phyloP scores from a whole-genome alignment of 1,140 invertebrate species.

The Euura lappo region DNA sequence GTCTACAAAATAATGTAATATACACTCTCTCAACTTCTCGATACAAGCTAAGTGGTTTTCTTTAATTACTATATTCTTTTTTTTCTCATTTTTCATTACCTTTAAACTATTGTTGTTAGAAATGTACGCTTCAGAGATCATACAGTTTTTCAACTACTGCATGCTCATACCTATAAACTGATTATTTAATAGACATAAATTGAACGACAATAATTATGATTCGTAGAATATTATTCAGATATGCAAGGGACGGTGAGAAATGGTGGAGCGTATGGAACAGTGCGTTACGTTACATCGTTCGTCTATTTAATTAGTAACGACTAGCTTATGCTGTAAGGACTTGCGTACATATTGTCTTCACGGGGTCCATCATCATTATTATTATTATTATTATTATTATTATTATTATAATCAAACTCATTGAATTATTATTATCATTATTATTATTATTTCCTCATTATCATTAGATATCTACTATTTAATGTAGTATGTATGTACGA shows the following conservation, averaged over 20 bases:
- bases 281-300: background rate
- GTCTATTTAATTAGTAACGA: slow-evolving; percentile 27
- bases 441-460: background rate
- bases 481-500: too few species aligned
- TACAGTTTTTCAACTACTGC: slow-evolving; percentile 14
- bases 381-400: slow-evolving; percentile 14
- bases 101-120: slow-evolving; percentile 5
- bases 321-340: slow-evolving; percentile 32
- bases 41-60: background rate
- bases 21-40: background rate
- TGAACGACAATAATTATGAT: slow-evolving; percentile 20
- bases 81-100: background rate
- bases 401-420: slow-evolving; percentile 11
- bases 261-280: slow-evolving; percentile 16
- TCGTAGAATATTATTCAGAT: slow-evolving; percentile 26
- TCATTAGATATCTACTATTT: slow-evolving; percentile 6
- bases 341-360: slow-evolving; percentile 35
- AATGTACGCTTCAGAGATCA: slow-evolving; percentile 15
- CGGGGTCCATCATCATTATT: slow-evolving; percentile 30
- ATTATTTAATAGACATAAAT: slow-evolving; percentile 25
- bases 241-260: slow-evolving; percentile 22
- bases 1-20: background rate
- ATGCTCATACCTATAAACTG: slow-evolving; percentile 22
- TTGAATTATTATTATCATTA: slow-evolving; percentile 15
- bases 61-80: background rate